A percentile compares a stretch with the other conserved stretches of the same genome.
Evolutionary conservation across 1,140 invertebrate genomes (phyloP).

Genomic region (Polypedilum vanderplanki): DNA sequence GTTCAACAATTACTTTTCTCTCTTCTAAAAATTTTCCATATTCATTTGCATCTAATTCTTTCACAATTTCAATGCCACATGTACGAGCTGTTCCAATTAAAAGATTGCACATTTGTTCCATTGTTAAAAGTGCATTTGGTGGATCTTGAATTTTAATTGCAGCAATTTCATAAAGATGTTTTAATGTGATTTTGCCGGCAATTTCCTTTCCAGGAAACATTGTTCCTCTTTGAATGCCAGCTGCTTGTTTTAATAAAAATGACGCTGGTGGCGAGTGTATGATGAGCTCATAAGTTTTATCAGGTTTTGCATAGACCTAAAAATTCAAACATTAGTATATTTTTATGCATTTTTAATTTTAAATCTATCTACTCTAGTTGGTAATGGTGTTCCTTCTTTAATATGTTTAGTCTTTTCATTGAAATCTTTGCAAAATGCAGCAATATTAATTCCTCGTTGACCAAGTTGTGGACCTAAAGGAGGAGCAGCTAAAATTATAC

Average conservation of each 20-base stretch:
- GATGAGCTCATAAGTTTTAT: conserved; percentile 75
- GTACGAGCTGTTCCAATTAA: conserved; percentile 68
- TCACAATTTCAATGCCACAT: conserved; percentile 82
- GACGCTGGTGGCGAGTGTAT: conserved; percentile 79
- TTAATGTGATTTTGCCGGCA: conserved; percentile 84
- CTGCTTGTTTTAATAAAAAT: conserved; percentile 91
- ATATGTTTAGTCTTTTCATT: conserved; percentile 90
- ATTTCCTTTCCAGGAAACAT: conserved; percentile 74
- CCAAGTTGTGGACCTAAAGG: conserved; percentile 87
- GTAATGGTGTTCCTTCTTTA: conserved; percentile 87
- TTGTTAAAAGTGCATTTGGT: conserved; percentile 52
- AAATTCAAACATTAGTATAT: background rate
- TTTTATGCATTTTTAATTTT: background rate
- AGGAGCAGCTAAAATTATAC: conserved; percentile 59
- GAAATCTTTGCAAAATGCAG: conserved; percentile 96
- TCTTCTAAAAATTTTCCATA: conserved; percentile 79
- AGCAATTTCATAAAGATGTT: conserved; percentile 98
- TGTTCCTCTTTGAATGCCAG: conserved; percentile 77
- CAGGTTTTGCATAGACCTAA: conserved; percentile 62
- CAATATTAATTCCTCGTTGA: conserved; percentile 91
- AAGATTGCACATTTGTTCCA: conserved; percentile 67
- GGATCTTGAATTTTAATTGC: conserved; percentile 87
- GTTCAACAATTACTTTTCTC: conserved; percentile 60
- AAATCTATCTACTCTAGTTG: conserved; percentile 57
- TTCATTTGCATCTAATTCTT: conserved; percentile 69